phyloP scores from a whole-genome alignment of 2,797 vertebrate species.

The Pantherophis alleghaniensis region DNA sequence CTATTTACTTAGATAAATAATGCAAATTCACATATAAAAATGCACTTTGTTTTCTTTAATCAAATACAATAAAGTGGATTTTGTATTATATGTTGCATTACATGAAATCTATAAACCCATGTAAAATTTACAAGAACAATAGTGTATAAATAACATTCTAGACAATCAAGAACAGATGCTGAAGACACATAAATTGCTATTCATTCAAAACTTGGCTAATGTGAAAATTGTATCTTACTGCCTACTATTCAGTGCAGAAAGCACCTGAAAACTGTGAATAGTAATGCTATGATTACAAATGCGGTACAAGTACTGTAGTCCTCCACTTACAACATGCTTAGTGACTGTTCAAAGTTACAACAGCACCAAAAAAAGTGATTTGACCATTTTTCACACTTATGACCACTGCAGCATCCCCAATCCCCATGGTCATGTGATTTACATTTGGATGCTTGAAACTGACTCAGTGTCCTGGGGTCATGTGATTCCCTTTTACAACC shows the following conservation, averaged over 20 bases:
- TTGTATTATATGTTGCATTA: background rate
- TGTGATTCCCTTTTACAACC: no score
- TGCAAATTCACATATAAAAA: background rate
- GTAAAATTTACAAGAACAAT: background rate
- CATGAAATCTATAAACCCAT: background rate
- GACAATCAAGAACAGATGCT: background rate
- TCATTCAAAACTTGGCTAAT: background rate
- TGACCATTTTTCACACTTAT: background rate
- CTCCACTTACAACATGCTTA: background rate
- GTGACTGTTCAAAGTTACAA: background rate
- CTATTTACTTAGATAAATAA: background rate
- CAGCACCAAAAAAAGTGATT: background rate
- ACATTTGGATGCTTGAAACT: background rate
- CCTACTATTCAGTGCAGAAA: background rate
- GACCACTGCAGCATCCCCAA: background rate
- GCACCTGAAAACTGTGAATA: background rate
- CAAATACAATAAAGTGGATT: background rate
- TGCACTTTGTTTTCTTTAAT: background rate
- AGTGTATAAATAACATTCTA: background rate
- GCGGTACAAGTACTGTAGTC: background rate
- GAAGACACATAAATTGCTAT: background rate
- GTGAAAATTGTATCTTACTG: background rate
- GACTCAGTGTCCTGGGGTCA: background rate
- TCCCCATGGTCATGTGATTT: background rate
- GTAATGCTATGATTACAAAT: background rate